A percentile compares a stretch with the other conserved stretches of the same genome.
phyloP scores from a whole-genome alignment of 2,113 vertebrate genomes.

The western clawed frog (Xenopus tropicalis) region UCB_Xtro_10.0 CM004446.2:108731501-108732000 shows the following conservation, averaged over 20 bases:
- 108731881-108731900: too few relatives aligned
- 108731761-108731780: constrained; percentile 80
- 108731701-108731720: constrained; percentile 81
- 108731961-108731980: too few relatives aligned
- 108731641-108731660: constrained; percentile 81
- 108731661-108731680: constrained; percentile 83
- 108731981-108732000: too few relatives aligned
- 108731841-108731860: constrained; percentile 83
- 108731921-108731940: too few relatives aligned
- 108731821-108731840: constrained; percentile 86
- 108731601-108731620: too few relatives aligned
- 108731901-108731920: not conserved
- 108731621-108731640: constrained; percentile 65
- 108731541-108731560: too few relatives aligned
- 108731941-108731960: too few relatives aligned
- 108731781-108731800: constrained; percentile 84
- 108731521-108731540: too few relatives aligned
- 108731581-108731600: too few relatives aligned
- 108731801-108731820: constrained; percentile 82
- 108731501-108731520: too few relatives aligned
- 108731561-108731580: too few relatives aligned
- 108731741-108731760: constrained; percentile 83
- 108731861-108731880: not conserved
- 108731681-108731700: constrained; percentile 79
- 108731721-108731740: constrained; percentile 79